phyloP scores from a whole-genome alignment of 2,888 invertebrate genomes.

The Synergus gifuensis region DNA sequence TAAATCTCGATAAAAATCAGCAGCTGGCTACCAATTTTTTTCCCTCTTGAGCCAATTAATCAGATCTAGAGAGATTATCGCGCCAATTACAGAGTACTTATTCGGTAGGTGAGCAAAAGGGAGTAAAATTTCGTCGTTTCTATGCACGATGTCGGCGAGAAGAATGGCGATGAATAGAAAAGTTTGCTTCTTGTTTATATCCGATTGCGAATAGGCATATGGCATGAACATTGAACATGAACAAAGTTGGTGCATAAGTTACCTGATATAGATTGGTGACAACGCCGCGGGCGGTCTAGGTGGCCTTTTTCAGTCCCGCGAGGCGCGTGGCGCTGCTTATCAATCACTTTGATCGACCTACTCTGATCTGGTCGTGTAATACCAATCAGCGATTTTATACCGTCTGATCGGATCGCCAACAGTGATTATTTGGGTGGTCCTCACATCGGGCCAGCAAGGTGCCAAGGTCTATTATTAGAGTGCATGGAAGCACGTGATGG shows the following conservation, averaged over 20 bases:
- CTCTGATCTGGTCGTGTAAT: conserved; percentile 62
- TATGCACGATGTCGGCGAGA: not conserved
- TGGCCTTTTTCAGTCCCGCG: conserved; percentile 49
- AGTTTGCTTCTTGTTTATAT: not conserved
- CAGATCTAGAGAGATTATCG: not conserved
- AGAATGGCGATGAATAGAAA: conserved; percentile 22
- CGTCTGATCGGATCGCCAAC: conserved; percentile 39
- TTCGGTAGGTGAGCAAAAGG: not conserved
- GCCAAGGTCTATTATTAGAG: conserved; percentile 73
- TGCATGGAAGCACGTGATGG: conserved; percentile 62
- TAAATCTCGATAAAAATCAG: not conserved
- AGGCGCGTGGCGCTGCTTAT: conserved; percentile 74
- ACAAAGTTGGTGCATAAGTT: not conserved
- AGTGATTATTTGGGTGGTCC: conserved; percentile 68
- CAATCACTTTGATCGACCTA: conserved; percentile 70
- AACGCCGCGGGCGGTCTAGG: conserved; percentile 62
- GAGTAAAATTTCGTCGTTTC: conserved; percentile 18
- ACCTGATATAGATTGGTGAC: not conserved
- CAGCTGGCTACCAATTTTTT: not conserved
- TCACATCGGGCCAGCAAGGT: conserved; percentile 59
- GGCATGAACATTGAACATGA: not conserved
- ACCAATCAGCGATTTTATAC: conserved; percentile 60
- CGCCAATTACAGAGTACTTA: conserved; percentile 5
- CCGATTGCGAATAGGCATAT: not conserved
- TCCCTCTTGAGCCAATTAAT: not conserved